Percentiles rank a stretch among this genome's conserved stretches.
These are phyloP conservation scores for Muschampia plurimacula DNA, from an alignment of 2,888 invertebrate species.

Conservation along the genomic window DNA sequence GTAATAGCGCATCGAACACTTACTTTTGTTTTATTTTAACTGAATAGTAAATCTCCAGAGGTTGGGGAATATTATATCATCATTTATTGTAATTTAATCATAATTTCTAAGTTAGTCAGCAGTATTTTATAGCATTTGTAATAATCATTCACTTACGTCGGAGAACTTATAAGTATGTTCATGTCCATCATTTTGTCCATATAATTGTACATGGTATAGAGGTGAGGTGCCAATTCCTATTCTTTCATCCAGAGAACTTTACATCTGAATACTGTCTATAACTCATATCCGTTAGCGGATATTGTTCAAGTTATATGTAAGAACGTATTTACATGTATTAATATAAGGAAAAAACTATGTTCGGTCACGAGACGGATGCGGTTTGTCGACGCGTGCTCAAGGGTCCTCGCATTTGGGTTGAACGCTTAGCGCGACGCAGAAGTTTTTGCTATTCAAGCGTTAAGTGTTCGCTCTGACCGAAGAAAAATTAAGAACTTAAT, in stretches of 20 bases:
- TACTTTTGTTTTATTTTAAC: constrained; percentile 29
- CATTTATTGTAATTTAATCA: constrained; percentile 32
- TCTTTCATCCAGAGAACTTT: constrained; percentile 17
- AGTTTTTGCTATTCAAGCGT: constrained; percentile 62
- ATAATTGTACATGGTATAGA: constrained; percentile 8
- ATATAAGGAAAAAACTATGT: constrained; percentile 9
- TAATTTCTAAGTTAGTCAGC: constrained; percentile 45
- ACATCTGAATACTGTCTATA: constrained; percentile 25
- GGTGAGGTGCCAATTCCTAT: constrained; percentile 34
- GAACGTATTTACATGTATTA: constrained; percentile 17
- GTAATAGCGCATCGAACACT: constrained; percentile 47
- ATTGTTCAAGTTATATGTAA: constrained; percentile 22
- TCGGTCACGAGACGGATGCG: constrained; percentile 13
- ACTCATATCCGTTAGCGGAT: constrained; percentile 17
- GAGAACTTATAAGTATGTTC: constrained; percentile 21
- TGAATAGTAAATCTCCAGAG: constrained; percentile 1
- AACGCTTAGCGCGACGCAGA: not conserved
- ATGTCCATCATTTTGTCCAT: constrained; percentile 25
- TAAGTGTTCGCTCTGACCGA: constrained; percentile 75
- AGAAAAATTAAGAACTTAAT: constrained; percentile 81
- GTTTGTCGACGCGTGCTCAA: not conserved
- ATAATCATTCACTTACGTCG: constrained; percentile 26
- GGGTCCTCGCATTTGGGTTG: not conserved
- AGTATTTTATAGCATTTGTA: constrained; percentile 47
- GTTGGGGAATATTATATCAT: constrained; percentile 11